phyloP scores from a whole-genome alignment of 2,113 vertebrate species.

The Caloenas nicobarica region DNA sequence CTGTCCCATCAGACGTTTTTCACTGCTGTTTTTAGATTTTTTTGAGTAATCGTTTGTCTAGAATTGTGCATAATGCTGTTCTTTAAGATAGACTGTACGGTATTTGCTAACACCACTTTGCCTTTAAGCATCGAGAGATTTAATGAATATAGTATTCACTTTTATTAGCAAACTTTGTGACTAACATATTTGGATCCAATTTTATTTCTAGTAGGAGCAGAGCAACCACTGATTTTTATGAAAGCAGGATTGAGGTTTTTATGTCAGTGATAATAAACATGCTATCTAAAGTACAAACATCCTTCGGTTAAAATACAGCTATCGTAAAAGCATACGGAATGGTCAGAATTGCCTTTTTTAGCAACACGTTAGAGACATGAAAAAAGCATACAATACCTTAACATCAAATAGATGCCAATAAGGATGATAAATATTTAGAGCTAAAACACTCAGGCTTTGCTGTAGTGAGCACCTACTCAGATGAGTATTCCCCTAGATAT shows the following conservation, averaged over 20 bases:
- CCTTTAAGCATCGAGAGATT: slow-evolving; percentile 22
- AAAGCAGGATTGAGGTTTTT: slow-evolving; percentile 25
- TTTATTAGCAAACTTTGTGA: background rate
- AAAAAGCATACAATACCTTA: background rate
- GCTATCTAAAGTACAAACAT: background rate
- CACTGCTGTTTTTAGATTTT: background rate
- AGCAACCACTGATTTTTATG: slow-evolving; percentile 8
- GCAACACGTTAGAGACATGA: background rate
- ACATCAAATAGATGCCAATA: background rate
- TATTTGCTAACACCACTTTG: slow-evolving; percentile 44
- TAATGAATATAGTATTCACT: background rate
- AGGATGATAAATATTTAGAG: background rate
- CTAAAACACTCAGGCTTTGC: background rate
- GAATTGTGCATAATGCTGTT: background rate
- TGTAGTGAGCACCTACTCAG: background rate
- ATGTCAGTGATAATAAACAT: slow-evolving; percentile 3
- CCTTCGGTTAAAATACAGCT: background rate
- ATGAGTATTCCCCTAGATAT: background rate
- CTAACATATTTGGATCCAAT: background rate
- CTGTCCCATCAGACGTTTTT: slow-evolving; percentile 6
- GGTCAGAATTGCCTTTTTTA: background rate
- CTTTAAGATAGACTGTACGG: background rate
- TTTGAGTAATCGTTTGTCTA: background rate
- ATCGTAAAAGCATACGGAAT: background rate
- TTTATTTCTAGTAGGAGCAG: slow-evolving; percentile 20